A percentile compares a stretch with the other conserved stretches of the same genome.
Conservation (phyloP, 1,140 invertebrate genomes). For the Aphelenchoides besseyi region DNA sequence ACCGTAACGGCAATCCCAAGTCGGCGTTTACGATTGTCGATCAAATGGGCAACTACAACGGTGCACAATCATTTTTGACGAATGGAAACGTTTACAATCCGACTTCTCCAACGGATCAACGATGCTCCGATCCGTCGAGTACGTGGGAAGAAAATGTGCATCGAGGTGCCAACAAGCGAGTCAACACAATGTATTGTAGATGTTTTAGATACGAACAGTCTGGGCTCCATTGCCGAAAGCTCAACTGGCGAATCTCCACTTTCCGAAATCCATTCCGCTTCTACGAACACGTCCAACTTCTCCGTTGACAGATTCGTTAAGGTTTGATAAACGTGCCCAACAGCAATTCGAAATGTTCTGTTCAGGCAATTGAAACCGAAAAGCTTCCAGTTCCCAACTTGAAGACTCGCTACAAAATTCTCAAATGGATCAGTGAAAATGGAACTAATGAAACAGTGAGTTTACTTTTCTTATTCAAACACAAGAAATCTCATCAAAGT, state of each 20-base stretch:
- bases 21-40: conserved; percentile 10
- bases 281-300: neutral
- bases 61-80: conserved; percentile 31
- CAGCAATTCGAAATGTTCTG: neutral
- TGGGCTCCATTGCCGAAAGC: conserved; percentile 23
- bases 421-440: conserved; percentile 34
- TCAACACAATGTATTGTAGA: conserved; percentile 14
- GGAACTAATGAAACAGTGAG: conserved; percentile 14
- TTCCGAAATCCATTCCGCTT: conserved; percentile 15
- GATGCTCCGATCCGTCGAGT: neutral
- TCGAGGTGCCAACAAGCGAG: neutral
- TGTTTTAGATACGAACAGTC: conserved; percentile 19
- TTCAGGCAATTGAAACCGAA: conserved; percentile 45
- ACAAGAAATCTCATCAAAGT: too few relatives aligned
- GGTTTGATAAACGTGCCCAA: neutral
- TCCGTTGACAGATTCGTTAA: conserved; percentile 18
- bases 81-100: conserved; percentile 17
- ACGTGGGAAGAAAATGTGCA: conserved; percentile 20
- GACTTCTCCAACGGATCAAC: conserved; percentile 28
- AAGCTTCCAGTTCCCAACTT: conserved; percentile 36
- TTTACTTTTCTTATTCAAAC: neutral
- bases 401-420: conserved; percentile 37
- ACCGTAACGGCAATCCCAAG: conserved; percentile 14
- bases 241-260: conserved; percentile 4
- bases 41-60: conserved; percentile 21